Evolutionary conservation across 2,888 invertebrate genomes (phyloP).

Genomic region (Monopis laevigella): DNA sequence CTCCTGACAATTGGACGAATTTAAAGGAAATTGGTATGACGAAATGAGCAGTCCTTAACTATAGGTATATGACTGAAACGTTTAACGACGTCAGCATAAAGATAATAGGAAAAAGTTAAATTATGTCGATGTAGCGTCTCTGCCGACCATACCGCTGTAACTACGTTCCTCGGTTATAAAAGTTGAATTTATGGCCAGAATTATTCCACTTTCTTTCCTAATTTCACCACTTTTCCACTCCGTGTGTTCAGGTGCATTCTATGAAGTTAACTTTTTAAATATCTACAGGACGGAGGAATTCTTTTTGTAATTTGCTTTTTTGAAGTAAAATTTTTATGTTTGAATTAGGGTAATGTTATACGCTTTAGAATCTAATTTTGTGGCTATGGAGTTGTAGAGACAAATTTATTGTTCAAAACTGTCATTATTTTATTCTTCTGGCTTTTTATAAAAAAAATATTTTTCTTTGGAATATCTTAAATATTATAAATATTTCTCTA

Average conservation of each 20-base stretch:
- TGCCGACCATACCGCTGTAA: conserved; percentile 29
- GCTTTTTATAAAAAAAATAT: too few species aligned
- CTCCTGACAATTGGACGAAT: not conserved
- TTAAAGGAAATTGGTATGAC: not conserved
- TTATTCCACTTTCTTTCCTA: conserved; percentile 55
- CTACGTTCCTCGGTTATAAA: conserved; percentile 42
- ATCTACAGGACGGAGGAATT: conserved; percentile 7
- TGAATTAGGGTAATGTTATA: not conserved
- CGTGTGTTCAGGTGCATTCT: conserved; percentile 53
- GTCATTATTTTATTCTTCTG: too few species aligned
- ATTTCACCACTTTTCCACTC: conserved; percentile 42
- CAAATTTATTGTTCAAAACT: not conserved
- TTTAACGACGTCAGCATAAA: conserved; percentile 60
- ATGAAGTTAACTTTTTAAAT: conserved; percentile 47
- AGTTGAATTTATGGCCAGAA: conserved; percentile 60
- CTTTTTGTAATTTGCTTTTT: conserved; percentile 6
- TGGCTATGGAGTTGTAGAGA: not conserved
- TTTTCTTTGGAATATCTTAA: too few species aligned
- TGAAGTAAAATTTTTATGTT: conserved; percentile 5
- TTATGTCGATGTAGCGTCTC: conserved; percentile 58
- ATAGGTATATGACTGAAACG: conserved; percentile 37
- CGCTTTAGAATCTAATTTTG: not conserved
- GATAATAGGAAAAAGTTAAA: conserved; percentile 68
- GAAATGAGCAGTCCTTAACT: conserved; percentile 1
- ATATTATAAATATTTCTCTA: too few species aligned